These are phyloP conservation scores for Istiophorus platypterus DNA, from an alignment of 2,113 vertebrate genomes.

Conservation along the genomic window DNA sequence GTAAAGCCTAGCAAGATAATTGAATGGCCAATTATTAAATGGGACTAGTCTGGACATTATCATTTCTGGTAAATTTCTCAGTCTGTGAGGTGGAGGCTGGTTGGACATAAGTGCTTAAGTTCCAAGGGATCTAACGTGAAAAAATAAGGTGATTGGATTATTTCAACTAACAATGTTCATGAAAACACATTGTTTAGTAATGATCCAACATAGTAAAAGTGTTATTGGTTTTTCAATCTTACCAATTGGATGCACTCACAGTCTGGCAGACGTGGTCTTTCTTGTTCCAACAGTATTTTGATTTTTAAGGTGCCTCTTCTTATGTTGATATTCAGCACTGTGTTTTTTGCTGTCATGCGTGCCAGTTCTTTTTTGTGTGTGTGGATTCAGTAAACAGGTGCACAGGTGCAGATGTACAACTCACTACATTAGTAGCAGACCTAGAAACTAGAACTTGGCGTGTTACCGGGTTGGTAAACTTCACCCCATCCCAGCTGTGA, in stretches of 20 bases:
- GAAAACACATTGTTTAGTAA: constrained; percentile 2
- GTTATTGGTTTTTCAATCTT: neutral
- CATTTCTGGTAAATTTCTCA: no score
- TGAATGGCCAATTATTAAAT: neutral
- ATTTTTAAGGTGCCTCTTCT: constrained; percentile 6
- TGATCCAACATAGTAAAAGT: neutral
- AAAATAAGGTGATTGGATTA: neutral
- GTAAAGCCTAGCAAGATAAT: neutral
- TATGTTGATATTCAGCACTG: constrained; percentile 10
- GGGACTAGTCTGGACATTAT: neutral
- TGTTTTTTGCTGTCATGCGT: constrained; percentile 15
- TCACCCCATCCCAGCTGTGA: constrained; percentile 57
- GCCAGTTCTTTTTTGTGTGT: constrained; percentile 23
- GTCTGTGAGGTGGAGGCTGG: no score
- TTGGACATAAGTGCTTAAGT: no score
- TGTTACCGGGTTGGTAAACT: constrained; percentile 54
- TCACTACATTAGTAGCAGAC: constrained; percentile 44
- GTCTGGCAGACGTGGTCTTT: neutral
- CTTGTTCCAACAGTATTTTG: constrained; percentile 13
- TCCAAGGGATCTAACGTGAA: no score
- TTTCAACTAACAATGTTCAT: neutral
- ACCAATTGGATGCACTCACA: neutral
- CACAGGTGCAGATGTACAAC: constrained; percentile 57
- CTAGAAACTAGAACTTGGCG: constrained; percentile 43
- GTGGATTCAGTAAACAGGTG: constrained; percentile 56